phyloP scores from a whole-genome alignment of 2,113 vertebrate species.

The Oceanodroma tethys region DNA sequence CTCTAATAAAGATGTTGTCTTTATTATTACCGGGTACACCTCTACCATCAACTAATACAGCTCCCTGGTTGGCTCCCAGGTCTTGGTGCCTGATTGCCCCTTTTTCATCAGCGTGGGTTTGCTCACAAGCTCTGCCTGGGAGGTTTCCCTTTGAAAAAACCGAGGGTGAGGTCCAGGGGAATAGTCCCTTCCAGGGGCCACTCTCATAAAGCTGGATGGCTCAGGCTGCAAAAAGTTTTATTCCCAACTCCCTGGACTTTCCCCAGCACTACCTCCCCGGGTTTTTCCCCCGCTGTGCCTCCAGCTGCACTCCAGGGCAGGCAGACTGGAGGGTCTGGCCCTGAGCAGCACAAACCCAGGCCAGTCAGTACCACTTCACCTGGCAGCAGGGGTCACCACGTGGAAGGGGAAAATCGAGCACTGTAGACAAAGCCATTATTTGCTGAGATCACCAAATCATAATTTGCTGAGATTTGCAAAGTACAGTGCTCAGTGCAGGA shows the following conservation, averaged over 20 bases:
- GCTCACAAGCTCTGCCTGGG: neutral
- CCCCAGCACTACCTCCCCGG: neutral
- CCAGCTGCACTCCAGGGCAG: neutral
- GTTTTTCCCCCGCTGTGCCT: neutral
- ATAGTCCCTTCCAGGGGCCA: neutral
- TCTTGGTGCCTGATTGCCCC: accelerated
- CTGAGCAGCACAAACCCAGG: neutral
- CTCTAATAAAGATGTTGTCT: neutral
- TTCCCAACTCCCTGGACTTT: neutral
- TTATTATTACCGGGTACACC: neutral
- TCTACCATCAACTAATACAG: neutral
- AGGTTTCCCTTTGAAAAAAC: neutral
- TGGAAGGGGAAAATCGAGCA: neutral
- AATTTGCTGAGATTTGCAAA: neutral
- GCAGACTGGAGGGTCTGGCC: neutral
- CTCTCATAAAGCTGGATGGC: neutral
- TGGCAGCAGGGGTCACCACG: neutral
- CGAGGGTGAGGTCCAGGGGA: neutral
- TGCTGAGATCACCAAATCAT: neutral
- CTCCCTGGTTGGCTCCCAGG: neutral
- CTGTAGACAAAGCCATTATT: neutral
- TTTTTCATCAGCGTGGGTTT: neutral
- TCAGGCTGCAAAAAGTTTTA: neutral
- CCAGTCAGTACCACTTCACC: neutral
- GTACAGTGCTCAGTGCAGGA: neutral